phyloP scores from a whole-genome alignment of 2,888 invertebrate genomes.

The Leucophenga maculata region DNA sequence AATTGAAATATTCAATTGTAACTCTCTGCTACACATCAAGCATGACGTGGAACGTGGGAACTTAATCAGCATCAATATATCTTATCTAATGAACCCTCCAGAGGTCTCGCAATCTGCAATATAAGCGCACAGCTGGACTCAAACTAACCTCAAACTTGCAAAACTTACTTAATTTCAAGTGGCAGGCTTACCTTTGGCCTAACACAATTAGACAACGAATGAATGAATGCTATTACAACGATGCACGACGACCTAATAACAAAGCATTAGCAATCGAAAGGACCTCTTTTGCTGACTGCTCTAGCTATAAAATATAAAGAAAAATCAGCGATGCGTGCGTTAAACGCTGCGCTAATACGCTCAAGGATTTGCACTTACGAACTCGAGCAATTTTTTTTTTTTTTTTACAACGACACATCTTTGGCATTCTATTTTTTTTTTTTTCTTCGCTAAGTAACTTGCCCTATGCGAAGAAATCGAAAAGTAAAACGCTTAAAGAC shows the following conservation, averaged over 20 bases:
- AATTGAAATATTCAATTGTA: no score
- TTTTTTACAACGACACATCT: conserved; percentile 30
- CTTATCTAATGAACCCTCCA: no score
- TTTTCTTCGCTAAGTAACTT: conserved; percentile 30
- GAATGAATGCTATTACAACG: neutral
- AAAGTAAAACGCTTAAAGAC: conserved; percentile 42
- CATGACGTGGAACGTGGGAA: no score
- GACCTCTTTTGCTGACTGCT: neutral
- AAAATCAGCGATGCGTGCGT: conserved; percentile 52
- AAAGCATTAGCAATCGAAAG: neutral
- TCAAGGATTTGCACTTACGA: conserved; percentile 44
- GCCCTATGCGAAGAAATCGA: conserved; percentile 32
- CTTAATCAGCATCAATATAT: no score
- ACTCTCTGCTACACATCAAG: no score
- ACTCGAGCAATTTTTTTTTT: no score
- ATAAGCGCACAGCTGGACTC: conserved; percentile 1
- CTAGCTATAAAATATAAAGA: conserved; percentile 32
- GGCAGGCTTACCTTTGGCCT: neutral
- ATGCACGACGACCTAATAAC: conserved; percentile 8
- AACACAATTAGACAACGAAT: conserved; percentile 4
- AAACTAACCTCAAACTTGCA: conserved; percentile 17
- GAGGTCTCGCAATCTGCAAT: no score
- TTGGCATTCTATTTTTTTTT: conserved; percentile 2
- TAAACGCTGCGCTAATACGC: conserved; percentile 37
- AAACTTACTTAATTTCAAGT: neutral